These are phyloP conservation scores for Caradrina clavipalpis DNA, from an alignment of 2,888 invertebrate genomes.

Conservation along the genomic window DNA sequence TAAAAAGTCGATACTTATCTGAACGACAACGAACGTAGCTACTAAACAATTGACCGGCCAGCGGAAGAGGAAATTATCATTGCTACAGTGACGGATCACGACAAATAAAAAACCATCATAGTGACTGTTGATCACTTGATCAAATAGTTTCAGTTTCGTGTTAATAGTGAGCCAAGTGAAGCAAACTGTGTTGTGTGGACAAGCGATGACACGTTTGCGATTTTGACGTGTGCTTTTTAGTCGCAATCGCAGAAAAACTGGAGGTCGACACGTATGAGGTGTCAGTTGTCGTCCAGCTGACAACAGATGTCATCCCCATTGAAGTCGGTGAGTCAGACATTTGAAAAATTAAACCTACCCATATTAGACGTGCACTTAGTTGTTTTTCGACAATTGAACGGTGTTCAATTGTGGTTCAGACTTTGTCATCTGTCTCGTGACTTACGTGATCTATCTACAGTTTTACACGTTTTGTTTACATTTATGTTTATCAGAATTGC, in stretches of 20 bases:
- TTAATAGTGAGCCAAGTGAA: conserved; percentile 55
- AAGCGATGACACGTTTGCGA: conserved; percentile 73
- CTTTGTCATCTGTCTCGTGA: conserved; percentile 18
- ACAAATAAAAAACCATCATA: conserved; percentile 46
- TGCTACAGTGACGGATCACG: conserved; percentile 64
- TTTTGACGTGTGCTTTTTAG: conserved; percentile 67
- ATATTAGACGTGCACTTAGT: not conserved
- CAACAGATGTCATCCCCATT: conserved; percentile 89
- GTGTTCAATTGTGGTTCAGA: conserved; percentile 27
- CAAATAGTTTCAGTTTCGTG: conserved; percentile 59
- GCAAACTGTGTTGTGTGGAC: conserved; percentile 29
- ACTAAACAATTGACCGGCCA: conserved; percentile 56
- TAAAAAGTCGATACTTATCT: conserved; percentile 56
- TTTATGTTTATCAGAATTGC: conserved; percentile 36
- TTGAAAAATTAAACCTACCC: conserved; percentile 8
- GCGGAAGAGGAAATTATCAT: conserved; percentile 66
- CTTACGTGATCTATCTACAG: conserved; percentile 45
- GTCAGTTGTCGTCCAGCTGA: conserved; percentile 90
- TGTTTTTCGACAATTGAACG: conserved; percentile 24
- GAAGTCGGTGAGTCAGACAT: conserved; percentile 83
- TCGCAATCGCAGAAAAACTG: conserved; percentile 82
- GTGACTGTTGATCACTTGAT: conserved; percentile 56
- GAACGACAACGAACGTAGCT: conserved; percentile 60
- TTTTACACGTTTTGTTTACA: conserved; percentile 45
- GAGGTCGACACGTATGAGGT: conserved; percentile 89